phyloP scores from a whole-genome alignment of 2,888 invertebrate genomes.

The Drosophila nigritarsus region DNA sequence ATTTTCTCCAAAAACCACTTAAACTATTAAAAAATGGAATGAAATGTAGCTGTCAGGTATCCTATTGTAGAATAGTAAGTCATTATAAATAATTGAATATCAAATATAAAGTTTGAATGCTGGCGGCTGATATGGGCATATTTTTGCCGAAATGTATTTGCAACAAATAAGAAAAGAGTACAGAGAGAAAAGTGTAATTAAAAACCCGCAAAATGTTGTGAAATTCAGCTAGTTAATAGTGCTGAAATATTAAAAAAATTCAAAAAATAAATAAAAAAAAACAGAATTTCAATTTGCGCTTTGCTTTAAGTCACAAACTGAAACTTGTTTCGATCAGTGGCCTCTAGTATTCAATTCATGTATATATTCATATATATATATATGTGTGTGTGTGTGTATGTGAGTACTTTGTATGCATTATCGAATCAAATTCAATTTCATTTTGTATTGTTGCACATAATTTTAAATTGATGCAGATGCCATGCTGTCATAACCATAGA shows the following conservation, averaged over 20 bases:
- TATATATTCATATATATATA: too few relatives aligned
- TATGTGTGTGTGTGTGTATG: not conserved
- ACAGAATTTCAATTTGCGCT: not conserved
- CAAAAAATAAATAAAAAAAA: not conserved
- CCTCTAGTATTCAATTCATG: not conserved
- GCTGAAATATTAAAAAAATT: not conserved
- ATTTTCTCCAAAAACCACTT: not conserved
- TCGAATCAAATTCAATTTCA: constrained; percentile 31
- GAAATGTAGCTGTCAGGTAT: too few relatives aligned
- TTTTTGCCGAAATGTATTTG: not conserved
- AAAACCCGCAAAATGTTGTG: not conserved
- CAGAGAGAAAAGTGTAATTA: not conserved
- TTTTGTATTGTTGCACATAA: constrained; percentile 34
- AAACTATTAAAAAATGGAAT: too few relatives aligned
- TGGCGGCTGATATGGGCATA: not conserved
- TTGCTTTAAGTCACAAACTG: not conserved
- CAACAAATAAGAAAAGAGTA: not conserved
- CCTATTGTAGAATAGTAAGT: too few relatives aligned
- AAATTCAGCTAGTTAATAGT: not conserved
- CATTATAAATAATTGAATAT: not conserved
- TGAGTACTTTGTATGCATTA: not conserved
- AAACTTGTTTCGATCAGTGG: not conserved
- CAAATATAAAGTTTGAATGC: not conserved
- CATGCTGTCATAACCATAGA: constrained; percentile 48
- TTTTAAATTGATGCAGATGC: constrained; percentile 31